Evolutionary conservation across 1,140 invertebrate species (phyloP).

Genomic region (Periplaneta americana): DNA sequence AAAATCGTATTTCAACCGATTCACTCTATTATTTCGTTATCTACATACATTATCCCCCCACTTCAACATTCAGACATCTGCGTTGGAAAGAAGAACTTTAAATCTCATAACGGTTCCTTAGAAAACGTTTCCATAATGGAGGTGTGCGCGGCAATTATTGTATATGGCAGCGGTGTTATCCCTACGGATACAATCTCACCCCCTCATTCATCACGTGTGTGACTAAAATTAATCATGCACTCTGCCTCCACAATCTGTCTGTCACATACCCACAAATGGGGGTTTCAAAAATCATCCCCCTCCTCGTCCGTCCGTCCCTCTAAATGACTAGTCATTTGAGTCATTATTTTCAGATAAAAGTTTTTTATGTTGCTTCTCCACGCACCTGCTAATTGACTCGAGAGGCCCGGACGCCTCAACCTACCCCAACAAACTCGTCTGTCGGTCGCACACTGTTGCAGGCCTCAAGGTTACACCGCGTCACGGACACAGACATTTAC

Average conservation of each 20-base stretch:
- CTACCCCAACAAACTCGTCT: not conserved
- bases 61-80: not conserved
- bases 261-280: not conserved
- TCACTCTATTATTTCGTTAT: not conserved
- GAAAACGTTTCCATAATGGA: not conserved
- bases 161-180: not conserved
- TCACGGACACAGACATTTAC: no score
- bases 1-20: not conserved
- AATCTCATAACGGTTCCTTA: not conserved
- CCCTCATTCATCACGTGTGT: not conserved
- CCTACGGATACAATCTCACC: not conserved
- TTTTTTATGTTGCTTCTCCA: not conserved
- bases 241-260: not conserved
- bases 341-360: constrained; percentile 10
- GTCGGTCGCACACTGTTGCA: not conserved
- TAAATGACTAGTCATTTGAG: constrained; percentile 11
- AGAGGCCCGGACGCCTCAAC: not conserved
- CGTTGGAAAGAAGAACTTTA: not conserved
- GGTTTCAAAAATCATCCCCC: not conserved
- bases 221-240: not conserved
- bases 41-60: not conserved
- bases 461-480: not conserved
- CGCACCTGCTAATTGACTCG: constrained; percentile 6
- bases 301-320: not conserved
- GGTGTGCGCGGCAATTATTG: not conserved